A percentile compares a stretch with the other conserved stretches of the same genome.
These are phyloP conservation scores for Leptobrachium leishanense DNA, from an alignment of 2,113 vertebrate genomes.

Conservation along the genomic window DNA sequence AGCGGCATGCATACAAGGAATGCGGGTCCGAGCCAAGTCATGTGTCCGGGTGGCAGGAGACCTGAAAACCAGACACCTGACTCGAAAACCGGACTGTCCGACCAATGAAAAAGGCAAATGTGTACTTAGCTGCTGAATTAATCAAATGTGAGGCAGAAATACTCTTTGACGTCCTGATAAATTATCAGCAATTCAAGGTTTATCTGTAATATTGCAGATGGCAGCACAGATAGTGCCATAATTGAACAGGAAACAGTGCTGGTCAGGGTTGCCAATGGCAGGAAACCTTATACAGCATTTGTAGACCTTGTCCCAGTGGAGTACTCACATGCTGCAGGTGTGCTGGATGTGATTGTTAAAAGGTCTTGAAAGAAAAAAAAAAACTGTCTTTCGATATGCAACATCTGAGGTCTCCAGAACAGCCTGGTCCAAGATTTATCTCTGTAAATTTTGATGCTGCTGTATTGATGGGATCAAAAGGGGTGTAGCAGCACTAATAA, in stretches of 20 bases:
- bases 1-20: too few relatives aligned
- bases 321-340: background rate
- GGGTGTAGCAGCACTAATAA: background rate
- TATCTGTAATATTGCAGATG: background rate
- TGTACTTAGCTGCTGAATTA: background rate
- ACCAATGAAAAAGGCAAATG: too few relatives aligned
- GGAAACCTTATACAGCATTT: background rate
- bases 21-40: too few relatives aligned
- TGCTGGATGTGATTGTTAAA: background rate
- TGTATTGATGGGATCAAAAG: background rate
- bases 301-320: conserved; percentile 2
- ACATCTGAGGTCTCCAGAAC: background rate
- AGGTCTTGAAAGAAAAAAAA: background rate
- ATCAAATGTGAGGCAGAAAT: background rate
- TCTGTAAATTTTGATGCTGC: background rate
- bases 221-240: background rate
- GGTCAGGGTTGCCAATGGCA: background rate
- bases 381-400: background rate
- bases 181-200: background rate
- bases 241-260: conserved; percentile 2
- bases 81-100: too few relatives aligned
- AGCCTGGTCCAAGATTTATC: background rate
- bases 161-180: background rate
- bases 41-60: too few relatives aligned
- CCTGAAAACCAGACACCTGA: too few relatives aligned